These are phyloP conservation scores for Malaclemys terrapin DNA, from an alignment of 2,113 vertebrate species.

Conservation along the genomic window DNA sequence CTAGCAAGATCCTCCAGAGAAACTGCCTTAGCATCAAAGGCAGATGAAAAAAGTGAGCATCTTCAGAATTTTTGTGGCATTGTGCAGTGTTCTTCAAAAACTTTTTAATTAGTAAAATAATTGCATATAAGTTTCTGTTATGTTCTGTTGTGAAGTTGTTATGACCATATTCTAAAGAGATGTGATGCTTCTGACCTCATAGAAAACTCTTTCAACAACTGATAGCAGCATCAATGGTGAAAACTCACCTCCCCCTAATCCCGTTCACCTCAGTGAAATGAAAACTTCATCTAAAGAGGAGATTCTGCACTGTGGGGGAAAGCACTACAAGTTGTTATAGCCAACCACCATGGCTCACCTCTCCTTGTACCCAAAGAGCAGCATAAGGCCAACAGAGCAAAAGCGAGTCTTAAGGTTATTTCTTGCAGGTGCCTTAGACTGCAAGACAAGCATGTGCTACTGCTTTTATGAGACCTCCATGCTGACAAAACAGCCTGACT, in stretches of 20 bases:
- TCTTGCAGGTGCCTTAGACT: constrained; percentile 16
- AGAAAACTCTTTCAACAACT: background rate
- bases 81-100: background rate
- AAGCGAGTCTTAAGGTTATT: background rate
- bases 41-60: background rate
- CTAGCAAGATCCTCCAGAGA: background rate
- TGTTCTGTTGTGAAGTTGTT: background rate
- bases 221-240: background rate
- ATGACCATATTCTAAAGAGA: background rate
- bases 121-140: background rate
- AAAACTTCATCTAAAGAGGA: background rate
- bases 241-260: background rate
- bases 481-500: constrained; percentile 25
- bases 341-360: background rate
- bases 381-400: background rate
- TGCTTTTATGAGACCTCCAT: background rate
- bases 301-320: background rate
- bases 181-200: fast-evolving
- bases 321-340: background rate
- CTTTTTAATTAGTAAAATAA: background rate
- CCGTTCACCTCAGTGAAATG: background rate
- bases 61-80: background rate
- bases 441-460: background rate
- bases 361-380: background rate
- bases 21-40: background rate